Conservation (phyloP, 2,113 vertebrate genomes). For the Xyrauchen texanus region DNA sequence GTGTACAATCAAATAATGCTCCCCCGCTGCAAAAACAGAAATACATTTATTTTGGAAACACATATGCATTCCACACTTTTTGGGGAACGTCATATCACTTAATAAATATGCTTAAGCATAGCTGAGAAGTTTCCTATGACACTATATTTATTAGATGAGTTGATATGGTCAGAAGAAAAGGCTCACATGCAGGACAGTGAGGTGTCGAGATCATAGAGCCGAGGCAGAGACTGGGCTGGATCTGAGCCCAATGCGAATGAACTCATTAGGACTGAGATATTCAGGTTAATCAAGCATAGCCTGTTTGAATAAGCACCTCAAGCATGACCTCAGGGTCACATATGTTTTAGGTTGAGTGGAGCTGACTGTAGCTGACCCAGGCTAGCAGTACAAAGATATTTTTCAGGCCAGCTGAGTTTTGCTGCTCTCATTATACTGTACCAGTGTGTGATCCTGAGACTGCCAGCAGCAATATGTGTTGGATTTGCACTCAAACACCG, state of each 20-base stretch:
- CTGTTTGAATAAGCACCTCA: constrained; percentile 50
- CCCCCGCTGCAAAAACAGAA: too few species aligned
- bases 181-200: too few species aligned
- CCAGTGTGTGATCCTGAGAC: background rate
- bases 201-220: constrained; percentile 55
- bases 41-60: too few species aligned
- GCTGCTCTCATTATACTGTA: background rate
- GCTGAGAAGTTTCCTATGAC: too few species aligned
- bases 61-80: too few species aligned
- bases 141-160: too few species aligned
- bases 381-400: constrained; percentile 1
- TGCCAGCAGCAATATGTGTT: background rate
- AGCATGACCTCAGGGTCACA: constrained; percentile 13
- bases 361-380: constrained; percentile 12
- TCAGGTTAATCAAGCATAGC: constrained; percentile 65
- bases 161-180: too few species aligned
- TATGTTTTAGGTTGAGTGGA: constrained; percentile 19
- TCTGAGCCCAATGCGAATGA: constrained; percentile 19
- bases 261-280: constrained; percentile 58
- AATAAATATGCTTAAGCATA: too few species aligned
- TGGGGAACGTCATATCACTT: too few species aligned
- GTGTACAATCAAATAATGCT: too few species aligned
- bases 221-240: background rate
- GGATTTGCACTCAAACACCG: too few species aligned
- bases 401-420: background rate